Evolutionary conservation across 2,888 invertebrate genomes (phyloP), one percentile per base, ranked within the genome.

Genomic region (Eugnorisma glareosa): DNA sequence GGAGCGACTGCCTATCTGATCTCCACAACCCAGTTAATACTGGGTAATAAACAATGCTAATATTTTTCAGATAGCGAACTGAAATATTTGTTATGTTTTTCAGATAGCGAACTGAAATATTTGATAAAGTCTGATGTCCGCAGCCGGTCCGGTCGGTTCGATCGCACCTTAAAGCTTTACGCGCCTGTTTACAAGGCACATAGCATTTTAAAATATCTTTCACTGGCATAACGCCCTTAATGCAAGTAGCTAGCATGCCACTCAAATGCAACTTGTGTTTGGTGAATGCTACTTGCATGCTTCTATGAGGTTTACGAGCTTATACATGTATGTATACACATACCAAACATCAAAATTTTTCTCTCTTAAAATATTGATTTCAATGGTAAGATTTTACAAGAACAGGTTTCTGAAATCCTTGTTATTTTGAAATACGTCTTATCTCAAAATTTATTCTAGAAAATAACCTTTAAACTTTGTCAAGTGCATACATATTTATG

Each of bases 141-240:
- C 40, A 40, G 28, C 8, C n/a, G 15, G 64, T 40, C 64, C 18
- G 64, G 64, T 64, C 40, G 64, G 64, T 64, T 64, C 21, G 59
- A 35, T 35, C 64, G 40, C 64, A 43, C n/a, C 40, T 40, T 64
- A 18, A 40, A 64, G 40, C n/a, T 28, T 64, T 40, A 64, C 64
- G 8, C 40, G n/a, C n/a, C 18, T 64, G 8, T 40, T 28, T 40
- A 40, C 40, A 28, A 40, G 64, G 43, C 64, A 64, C n/a, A 64
- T 64, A 1, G 37, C 8, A 15, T 40, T 64, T 40, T 64, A 40
- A 35, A 61, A 61, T 21, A 31, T 35, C 21, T 61, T 1, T 10
- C 35, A 21, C 21, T 31, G 10, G 21, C 10, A 21, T 21, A 11
- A 11, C 21, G 35, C 61, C 35, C 35, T 35, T 21, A 61, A 21